These are phyloP conservation scores for Recurvirostra avosetta DNA, from an alignment of 2,113 vertebrate genomes.

Conservation along the genomic window DNA sequence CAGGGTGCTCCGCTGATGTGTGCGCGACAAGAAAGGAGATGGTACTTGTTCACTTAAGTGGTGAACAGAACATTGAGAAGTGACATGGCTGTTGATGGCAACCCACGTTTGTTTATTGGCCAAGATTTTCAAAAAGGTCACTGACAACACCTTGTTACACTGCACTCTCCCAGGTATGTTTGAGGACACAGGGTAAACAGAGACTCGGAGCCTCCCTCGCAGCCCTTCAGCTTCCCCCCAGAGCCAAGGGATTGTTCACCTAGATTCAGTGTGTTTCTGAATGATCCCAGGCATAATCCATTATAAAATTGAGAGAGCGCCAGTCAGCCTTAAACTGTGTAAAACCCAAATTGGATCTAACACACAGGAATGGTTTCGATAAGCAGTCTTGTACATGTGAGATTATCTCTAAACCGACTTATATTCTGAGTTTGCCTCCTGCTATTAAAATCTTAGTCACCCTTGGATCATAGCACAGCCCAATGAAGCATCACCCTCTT, in stretches of 20 bases:
- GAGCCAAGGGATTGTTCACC: not conserved
- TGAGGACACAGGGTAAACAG: not conserved
- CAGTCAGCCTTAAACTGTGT: constrained; percentile 15
- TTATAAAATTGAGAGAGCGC: not conserved
- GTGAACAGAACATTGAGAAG: not conserved
- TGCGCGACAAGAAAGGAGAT: not conserved
- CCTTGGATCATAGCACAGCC: not conserved
- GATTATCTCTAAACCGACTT: not conserved
- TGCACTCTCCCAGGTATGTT: not conserved
- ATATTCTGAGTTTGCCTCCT: not conserved
- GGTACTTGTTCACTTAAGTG: not conserved
- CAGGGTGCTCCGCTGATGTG: not conserved
- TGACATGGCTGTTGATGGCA: not conserved
- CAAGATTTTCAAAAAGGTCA: not conserved
- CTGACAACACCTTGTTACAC: not conserved
- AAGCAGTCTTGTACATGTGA: constrained; percentile 26
- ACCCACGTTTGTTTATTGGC: not conserved
- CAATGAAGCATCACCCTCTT: not conserved
- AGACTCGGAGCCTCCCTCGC: not conserved
- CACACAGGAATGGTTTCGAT: not conserved
- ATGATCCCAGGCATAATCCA: not conserved
- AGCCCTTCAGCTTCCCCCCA: not conserved
- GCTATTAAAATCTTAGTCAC: not conserved
- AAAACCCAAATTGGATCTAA: constrained; percentile 35
- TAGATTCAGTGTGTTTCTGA: not conserved